Evolutionary conservation across 2,113 vertebrate genomes (phyloP), one percentile per base, ranked within the genome.

Genomic region (Mesoclemmys tuberculata): DNA sequence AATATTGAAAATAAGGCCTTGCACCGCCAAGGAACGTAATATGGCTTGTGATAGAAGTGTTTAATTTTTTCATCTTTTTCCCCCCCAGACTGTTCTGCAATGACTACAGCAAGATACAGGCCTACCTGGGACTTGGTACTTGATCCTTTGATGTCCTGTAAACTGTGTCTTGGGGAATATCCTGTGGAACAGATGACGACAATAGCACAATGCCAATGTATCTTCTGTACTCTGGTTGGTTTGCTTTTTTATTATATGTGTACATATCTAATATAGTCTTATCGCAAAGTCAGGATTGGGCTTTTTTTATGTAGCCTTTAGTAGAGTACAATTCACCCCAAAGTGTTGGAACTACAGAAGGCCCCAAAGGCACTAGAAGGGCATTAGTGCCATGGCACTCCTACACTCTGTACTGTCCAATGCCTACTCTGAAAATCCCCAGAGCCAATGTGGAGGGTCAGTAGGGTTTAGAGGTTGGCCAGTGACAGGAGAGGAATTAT

Each of bases 121-220:
- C 99, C 99, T 96, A 99, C 99, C 44, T 99, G 99, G 99, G 99
- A 99, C 97, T 98, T 99, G 98, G 99, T 99, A 85, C 98, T 99
- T 84, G 99, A 99, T 95, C 99, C 99, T 0, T 97, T 99, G 97
- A 99, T 99, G 85, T 99, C 99, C 75, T 99, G 99, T 98, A 99
- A 99, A 97, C 99, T 99, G 96, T 99, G 99, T 94, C 99, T 99
- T 80, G 99, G 99, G 97, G 99, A 99, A 98, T 99, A 99, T 93
- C 99, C 99, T 0, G 98, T 99, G 98, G 99, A 99, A 97, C 99
- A 99, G 98, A 99, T 99, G 99, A 99, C 99, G 80, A 99, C 99
- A 90, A 99, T 99, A 94, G 98, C 99, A 89, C 99, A 99, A 98
- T 99, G 99, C 98, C 99, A 99, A 97, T 99, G 99, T 98, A 98